Evolutionary conservation across 2,888 invertebrate species (phyloP).

Genomic region (Acrobasis repandana): DNA sequence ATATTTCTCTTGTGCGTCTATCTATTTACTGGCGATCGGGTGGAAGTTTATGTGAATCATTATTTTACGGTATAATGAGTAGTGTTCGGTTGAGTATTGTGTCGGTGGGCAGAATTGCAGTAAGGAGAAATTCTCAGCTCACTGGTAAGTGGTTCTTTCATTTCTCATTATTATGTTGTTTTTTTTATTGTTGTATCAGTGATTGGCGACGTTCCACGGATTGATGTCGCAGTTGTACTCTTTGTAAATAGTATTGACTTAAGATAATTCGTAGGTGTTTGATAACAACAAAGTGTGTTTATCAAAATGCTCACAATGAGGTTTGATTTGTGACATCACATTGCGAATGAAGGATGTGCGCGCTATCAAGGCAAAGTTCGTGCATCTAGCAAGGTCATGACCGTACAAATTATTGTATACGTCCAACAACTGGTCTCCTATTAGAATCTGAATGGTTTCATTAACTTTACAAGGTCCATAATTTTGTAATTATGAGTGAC

Average conservation of each 20-base stretch:
- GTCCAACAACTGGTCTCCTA: constrained; percentile 5
- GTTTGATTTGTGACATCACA: constrained; percentile 13
- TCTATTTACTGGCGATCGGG: constrained; percentile 55
- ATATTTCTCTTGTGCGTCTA: constrained; percentile 55
- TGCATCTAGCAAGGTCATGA: constrained; percentile 30
- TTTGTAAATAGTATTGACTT: constrained; percentile 41
- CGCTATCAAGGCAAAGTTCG: constrained; percentile 26
- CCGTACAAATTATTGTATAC: constrained; percentile 17
- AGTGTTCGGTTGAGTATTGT: constrained; percentile 78
- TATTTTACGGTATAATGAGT: constrained; percentile 68
- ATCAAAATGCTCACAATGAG: constrained; percentile 32
- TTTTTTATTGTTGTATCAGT: constrained; percentile 63
- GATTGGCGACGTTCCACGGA: constrained; percentile 66
- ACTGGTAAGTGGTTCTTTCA: constrained; percentile 64
- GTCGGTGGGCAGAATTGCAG: constrained; percentile 75
- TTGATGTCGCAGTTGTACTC: constrained; percentile 50
- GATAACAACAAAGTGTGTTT: constrained; percentile 62
- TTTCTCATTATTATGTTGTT: constrained; percentile 36
- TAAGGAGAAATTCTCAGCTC: constrained; percentile 73
- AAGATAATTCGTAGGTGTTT: constrained; percentile 52
- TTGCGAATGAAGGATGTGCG: constrained; percentile 10
- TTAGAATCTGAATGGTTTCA: constrained; percentile 18
- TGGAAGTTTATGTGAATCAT: constrained; percentile 65
- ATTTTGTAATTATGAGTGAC: constrained; percentile 11
- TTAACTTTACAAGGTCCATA: constrained; percentile 7